Base-by-base conservation (phyloP, 2,113 vertebrate genomes). In the Bufo gargarizans region DNA sequence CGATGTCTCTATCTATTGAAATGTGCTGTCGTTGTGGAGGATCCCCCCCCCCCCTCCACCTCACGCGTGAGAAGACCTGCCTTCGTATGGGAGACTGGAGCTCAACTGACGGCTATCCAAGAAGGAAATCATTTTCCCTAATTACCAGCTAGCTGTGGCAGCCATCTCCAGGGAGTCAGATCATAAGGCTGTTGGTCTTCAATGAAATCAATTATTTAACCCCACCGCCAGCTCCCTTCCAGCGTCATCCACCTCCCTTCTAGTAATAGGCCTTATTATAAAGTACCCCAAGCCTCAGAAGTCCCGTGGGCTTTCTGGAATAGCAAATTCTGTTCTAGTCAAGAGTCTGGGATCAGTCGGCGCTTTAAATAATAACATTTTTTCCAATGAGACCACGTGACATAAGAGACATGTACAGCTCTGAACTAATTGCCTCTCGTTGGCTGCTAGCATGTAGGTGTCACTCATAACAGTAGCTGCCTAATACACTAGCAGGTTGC, bases 201-300 rank as follows among this genome's bases (percentile, higher is more conserved):
- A 89, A 89, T 84, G 87, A 77, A 89, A 89, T 89, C 87, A 89
- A 89, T 89, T 89, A 89, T 89, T 89, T 89, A 89, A 89, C 82
- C 87, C 87, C 33, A 84, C 87, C 82, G 61, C 72, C 55, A 71
- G 74, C 87, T 84, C 72, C 81, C 87, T 55, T 61, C 82, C 19
- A 84, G 87, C 82, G 58, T 77, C 82, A 84, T 89, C 72, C 74
- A 83, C 87, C 87, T 88, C 71, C 56, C 87, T 59, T 56, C 87
- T 84, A 76, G 82, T 78, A 89, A 89, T 84, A 76, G 81, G 16
- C 87, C 87, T 89, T 84, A 84, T 89, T 89, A 84, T 84, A 78
- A 78, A 89, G 74, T 63, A 83, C 82, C 87, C 82, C 71, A 77
- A 89, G 82, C 81, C 59, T 49, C 7, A 8, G 20, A 43, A 89